These are phyloP conservation scores for Trichoplusia ni DNA, from an alignment of 1,140 invertebrate genomes.

Conservation along the genomic window DNA sequence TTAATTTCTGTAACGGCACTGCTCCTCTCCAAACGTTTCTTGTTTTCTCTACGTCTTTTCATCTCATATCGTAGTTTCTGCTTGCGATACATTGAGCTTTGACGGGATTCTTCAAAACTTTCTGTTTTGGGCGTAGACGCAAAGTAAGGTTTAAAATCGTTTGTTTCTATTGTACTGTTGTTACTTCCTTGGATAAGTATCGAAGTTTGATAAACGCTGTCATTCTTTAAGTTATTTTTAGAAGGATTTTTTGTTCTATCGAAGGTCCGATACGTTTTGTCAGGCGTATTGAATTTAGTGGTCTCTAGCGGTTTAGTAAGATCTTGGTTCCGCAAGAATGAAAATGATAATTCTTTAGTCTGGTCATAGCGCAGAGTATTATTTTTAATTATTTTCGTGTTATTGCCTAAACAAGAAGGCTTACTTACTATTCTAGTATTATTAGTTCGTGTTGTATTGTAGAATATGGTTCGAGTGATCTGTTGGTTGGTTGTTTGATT, in stretches of 20 bases:
- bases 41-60: background rate
- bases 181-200: background rate
- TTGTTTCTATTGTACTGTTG: background rate
- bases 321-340: constrained; percentile 40
- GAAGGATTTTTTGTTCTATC: background rate
- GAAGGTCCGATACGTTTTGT: background rate
- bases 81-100: too few relatives aligned
- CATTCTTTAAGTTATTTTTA: background rate
- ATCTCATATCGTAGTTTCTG: background rate
- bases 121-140: constrained; percentile 29
- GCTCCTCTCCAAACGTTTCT: background rate
- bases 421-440: too few relatives aligned
- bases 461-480: too few relatives aligned
- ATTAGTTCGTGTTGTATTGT: too few relatives aligned
- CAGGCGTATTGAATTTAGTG: background rate
- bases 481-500: background rate
- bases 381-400: too few relatives aligned
- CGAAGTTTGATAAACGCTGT: background rate
- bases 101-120: background rate
- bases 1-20: constrained; percentile 29
- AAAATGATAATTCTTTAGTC: constrained; percentile 45
- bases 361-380: background rate
- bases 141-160: constrained; percentile 18
- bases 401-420: too few relatives aligned
- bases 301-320: background rate